Evolutionary conservation across 2,797 vertebrate genomes (phyloP).

Genomic region (Xiphophorus birchmanni): DNA sequence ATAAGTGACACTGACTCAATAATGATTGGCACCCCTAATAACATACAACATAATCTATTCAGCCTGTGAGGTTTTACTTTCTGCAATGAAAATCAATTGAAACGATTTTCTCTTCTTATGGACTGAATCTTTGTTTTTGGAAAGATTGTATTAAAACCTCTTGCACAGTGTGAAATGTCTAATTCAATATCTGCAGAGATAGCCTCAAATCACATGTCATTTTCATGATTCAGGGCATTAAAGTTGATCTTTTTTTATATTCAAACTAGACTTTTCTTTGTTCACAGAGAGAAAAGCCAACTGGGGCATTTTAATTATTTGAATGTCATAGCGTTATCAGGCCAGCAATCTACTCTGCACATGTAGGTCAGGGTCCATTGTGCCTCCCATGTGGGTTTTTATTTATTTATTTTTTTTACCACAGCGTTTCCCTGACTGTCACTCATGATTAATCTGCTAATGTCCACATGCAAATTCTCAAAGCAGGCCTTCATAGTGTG

Average conservation of each 20-base stretch:
- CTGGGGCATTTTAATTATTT: slow-evolving; percentile 66
- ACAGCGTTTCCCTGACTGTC: slow-evolving; percentile 65
- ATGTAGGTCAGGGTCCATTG: slow-evolving; percentile 74
- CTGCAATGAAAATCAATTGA: not conserved
- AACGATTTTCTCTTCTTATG: not conserved
- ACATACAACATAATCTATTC: not conserved
- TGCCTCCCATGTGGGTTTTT: slow-evolving; percentile 45
- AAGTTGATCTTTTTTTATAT: slow-evolving; percentile 36
- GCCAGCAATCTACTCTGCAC: slow-evolving; percentile 55
- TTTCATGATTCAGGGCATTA: slow-evolving; percentile 24
- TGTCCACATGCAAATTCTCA: slow-evolving; percentile 78
- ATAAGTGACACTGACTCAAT: not conserved
- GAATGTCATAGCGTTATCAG: slow-evolving; percentile 65
- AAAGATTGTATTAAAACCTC: slow-evolving; percentile 6
- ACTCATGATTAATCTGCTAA: slow-evolving; percentile 82
- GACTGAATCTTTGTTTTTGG: slow-evolving; percentile 15
- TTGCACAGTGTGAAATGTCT: slow-evolving; percentile 24
- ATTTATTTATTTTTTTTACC: slow-evolving; percentile 46
- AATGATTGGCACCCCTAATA: not conserved
- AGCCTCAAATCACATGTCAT: slow-evolving; percentile 16
- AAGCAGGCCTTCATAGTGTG: slow-evolving; percentile 65
- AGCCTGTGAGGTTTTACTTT: slow-evolving; percentile 3
- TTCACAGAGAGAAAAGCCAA: slow-evolving; percentile 45
- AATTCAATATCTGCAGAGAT: slow-evolving; percentile 19
- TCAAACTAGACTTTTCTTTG: slow-evolving; percentile 10